These are phyloP conservation scores for Zygothrica quintamaculata DNA, from an alignment of 2,888 invertebrate species.

Conservation along the genomic window DNA sequence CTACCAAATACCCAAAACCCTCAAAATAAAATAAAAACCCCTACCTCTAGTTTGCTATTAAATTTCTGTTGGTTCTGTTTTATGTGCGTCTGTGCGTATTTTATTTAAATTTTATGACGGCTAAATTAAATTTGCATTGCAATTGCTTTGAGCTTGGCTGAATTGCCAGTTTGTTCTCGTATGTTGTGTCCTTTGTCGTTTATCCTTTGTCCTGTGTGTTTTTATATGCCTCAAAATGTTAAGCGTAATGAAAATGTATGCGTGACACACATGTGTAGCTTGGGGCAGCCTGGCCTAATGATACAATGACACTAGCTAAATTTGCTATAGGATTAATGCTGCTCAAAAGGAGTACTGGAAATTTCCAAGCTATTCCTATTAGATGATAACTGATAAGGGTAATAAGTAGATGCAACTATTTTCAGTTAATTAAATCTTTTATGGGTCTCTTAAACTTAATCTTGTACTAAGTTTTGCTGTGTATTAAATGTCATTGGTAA, in stretches of 20 bases:
- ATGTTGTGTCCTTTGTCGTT: conserved; percentile 26
- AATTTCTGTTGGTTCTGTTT: conserved; percentile 28
- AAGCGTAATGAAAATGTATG: conserved; percentile 34
- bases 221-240: conserved; percentile 18
- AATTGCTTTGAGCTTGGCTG: conserved; percentile 43
- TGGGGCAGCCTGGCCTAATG: neutral
- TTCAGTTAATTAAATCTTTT: too few relatives aligned
- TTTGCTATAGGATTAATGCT: neutral
- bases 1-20: too few relatives aligned
- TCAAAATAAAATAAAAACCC: too few relatives aligned
- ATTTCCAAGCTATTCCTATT: too few relatives aligned
- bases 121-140: conserved; percentile 77
- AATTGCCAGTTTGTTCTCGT: conserved; percentile 34
- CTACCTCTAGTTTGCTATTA: too few relatives aligned
- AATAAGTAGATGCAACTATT: too few relatives aligned
- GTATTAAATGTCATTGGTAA: too few relatives aligned
- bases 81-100: conserved; percentile 45
- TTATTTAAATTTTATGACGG: conserved; percentile 53
- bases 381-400: too few relatives aligned
- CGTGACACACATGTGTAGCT: conserved; percentile 31
- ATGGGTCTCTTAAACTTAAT: too few relatives aligned
- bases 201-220: conserved; percentile 19
- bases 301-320: conserved; percentile 33
- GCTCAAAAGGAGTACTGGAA: neutral
- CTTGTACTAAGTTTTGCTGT: too few relatives aligned